Conservation (phyloP, 2,888 invertebrate genomes). For the Didymodactylos carnosus region DNA sequence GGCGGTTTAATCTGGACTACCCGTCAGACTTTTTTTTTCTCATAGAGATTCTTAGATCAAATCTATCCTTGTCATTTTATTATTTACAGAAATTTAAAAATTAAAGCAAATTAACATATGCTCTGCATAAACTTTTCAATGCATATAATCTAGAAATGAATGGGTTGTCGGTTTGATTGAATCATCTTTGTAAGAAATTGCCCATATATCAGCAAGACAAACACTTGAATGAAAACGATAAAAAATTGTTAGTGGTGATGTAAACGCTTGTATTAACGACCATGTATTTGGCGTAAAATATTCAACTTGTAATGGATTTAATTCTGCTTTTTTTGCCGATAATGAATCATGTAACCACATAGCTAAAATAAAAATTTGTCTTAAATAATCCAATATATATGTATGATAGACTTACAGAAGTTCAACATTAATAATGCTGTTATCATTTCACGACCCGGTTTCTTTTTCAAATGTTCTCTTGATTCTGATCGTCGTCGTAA, state of each 20-base stretch:
- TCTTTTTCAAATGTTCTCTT: neutral
- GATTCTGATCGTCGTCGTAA: conserved; percentile 1
- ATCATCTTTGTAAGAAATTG: conserved; percentile 3
- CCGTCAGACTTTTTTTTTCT: too few species aligned
- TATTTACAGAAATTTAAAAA: too few species aligned
- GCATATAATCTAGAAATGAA: too few species aligned
- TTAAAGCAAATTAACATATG: too few species aligned
- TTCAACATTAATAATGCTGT: conserved; percentile 5
- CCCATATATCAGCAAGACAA: conserved; percentile 14
- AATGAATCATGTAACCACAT: conserved; percentile 13
- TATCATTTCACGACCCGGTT: conserved; percentile 10
- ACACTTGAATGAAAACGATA: conserved; percentile 15
- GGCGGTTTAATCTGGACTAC: too few species aligned
- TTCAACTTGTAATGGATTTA: conserved; percentile 5
- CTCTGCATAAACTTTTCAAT: too few species aligned
- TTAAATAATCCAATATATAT: neutral
- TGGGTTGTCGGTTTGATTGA: too few species aligned
- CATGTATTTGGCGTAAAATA: conserved; percentile 2
- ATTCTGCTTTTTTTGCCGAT: conserved; percentile 4
- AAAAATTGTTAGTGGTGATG: conserved; percentile 11
- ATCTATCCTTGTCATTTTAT: too few species aligned
- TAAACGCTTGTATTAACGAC: conserved; percentile 10
- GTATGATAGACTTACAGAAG: neutral
- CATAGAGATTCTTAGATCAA: too few species aligned
- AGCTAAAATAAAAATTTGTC: neutral